Base-by-base conservation (phyloP, 2,888 invertebrate genomes). In the Andricus curvator region DNA sequence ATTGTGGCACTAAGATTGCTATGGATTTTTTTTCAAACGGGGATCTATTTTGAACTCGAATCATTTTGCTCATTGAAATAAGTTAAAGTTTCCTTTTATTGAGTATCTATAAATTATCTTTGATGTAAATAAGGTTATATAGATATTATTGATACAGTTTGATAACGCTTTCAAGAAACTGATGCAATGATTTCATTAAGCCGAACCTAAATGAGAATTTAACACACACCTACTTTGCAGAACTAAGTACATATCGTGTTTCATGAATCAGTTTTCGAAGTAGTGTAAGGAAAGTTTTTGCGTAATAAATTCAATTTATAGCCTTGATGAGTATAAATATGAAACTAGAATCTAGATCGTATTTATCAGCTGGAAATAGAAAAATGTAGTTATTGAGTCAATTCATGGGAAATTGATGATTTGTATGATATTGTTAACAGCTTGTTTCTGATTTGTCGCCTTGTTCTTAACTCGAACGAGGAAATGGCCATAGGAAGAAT, bases 391-490 rank as follows among this genome's bases (percentile, higher is more conserved):
- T 48, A 48, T 56, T 56, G n/a, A 56, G 3, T 15, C 4, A 62
- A 15, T 62, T 17, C 13, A 13, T 13, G 51, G 29, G 29, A n/a
- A 74, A 56, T 6, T 13, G 33, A 74, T 56, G 74, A 74, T 74
- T 74, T 74, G 74, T 74, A n/a, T 20, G 8, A 74, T n/a, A 51
- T 60, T 74, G 37, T 60, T 74, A 51, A 37, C 56, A 74, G 3
- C 20, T 20, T 74, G 37, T 60, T 74, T 33, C 33, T 74, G 74
- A 74, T 33, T 74, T 74, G 56, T 74, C 74, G 74, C 74, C 29
- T 48, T 56, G 44, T 25, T 68, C 25, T 70, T 70, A 17, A 48
- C 70, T 44, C n/a, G 56, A 60, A 74, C 15, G 33, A 74, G 74
- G 74, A 74, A 74, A 60, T 70, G 20, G 51, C 11, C 51, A 51